Evolutionary conservation across 2,888 invertebrate genomes (phyloP).

Genomic region (Clusia tigrina): DNA sequence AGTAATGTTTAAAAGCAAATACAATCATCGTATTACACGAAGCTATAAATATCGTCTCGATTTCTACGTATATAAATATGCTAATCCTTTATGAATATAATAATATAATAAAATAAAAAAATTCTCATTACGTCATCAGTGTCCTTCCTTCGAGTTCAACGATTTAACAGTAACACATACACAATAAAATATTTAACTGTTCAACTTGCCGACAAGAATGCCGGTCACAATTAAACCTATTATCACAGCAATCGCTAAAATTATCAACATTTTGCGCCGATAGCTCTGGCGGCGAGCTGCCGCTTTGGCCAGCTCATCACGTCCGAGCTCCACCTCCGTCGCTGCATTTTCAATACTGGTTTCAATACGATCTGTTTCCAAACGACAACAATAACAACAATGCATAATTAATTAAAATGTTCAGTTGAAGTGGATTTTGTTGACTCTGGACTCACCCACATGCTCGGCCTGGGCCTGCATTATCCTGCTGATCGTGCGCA

Average conservation of each 20-base stretch:
- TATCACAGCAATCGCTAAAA: constrained; percentile 73
- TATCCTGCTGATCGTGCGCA: constrained; percentile 76
- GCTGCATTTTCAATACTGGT: constrained; percentile 79
- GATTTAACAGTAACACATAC: background rate
- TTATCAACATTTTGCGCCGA: constrained; percentile 77
- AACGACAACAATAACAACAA: constrained; percentile 10
- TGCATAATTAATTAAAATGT: constrained; percentile 4
- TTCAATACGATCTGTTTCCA: constrained; percentile 78
- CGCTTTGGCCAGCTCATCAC: constrained; percentile 81
- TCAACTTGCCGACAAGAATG: constrained; percentile 71
- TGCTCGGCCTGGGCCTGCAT: constrained; percentile 76
- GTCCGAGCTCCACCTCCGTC: constrained; percentile 80
- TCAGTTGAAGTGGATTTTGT: too few species aligned
- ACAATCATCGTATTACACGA: background rate
- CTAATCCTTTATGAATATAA: too few species aligned
- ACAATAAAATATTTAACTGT: constrained; percentile 61
- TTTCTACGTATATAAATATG: too few species aligned
- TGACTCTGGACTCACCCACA: constrained; percentile 72
- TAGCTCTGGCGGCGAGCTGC: constrained; percentile 79
- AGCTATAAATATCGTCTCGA: too few species aligned
- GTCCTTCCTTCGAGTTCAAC: too few species aligned
- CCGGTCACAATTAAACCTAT: constrained; percentile 74
- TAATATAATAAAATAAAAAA: too few species aligned
- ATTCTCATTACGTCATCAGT: too few species aligned
- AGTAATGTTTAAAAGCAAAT: background rate